Evolutionary conservation across 2,113 vertebrate species (phyloP).

Genomic region (Oryzias celebensis): DNA sequence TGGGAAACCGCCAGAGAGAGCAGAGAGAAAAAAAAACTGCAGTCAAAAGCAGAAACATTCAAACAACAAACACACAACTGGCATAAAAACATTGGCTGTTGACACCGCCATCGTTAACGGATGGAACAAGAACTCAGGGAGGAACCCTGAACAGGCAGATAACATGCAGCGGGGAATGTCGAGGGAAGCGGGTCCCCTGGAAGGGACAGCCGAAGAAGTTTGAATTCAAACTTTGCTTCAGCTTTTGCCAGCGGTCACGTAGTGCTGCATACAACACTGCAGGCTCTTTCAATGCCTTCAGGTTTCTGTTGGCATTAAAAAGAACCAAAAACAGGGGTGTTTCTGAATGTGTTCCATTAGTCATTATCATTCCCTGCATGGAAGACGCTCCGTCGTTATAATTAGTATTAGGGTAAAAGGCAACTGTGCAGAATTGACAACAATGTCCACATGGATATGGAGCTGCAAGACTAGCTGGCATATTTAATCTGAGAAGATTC

Average conservation of each 20-base stretch:
- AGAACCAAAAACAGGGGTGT: background rate
- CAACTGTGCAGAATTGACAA: too few species aligned
- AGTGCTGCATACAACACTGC: constrained; percentile 23
- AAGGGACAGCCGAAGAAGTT: constrained; percentile 32
- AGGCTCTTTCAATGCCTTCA: too few species aligned
- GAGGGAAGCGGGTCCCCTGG: constrained; percentile 12
- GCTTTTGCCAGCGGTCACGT: constrained; percentile 55
- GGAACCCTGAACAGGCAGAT: constrained; percentile 26
- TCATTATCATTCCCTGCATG: too few species aligned
- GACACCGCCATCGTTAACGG: constrained; percentile 50
- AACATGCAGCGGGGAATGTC: constrained; percentile 51
- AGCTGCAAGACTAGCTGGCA: too few species aligned
- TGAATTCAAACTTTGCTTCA: constrained; percentile 42
- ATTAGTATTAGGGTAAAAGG: too few species aligned
- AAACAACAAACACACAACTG: constrained; percentile 49
- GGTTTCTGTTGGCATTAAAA: constrained; percentile 9
- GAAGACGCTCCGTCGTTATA: too few species aligned
- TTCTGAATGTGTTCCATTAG: too few species aligned
- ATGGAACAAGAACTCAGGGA: constrained; percentile 45
- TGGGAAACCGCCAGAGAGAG: constrained; percentile 57
- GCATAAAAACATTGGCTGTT: constrained; percentile 32
- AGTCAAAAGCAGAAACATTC: constrained; percentile 21
- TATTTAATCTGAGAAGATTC: too few species aligned
- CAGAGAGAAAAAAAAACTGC: constrained; percentile 21
- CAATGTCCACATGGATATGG: too few species aligned